Conservation (phyloP, 2,888 invertebrate species). For the Xanthorhoe designata region DNA sequence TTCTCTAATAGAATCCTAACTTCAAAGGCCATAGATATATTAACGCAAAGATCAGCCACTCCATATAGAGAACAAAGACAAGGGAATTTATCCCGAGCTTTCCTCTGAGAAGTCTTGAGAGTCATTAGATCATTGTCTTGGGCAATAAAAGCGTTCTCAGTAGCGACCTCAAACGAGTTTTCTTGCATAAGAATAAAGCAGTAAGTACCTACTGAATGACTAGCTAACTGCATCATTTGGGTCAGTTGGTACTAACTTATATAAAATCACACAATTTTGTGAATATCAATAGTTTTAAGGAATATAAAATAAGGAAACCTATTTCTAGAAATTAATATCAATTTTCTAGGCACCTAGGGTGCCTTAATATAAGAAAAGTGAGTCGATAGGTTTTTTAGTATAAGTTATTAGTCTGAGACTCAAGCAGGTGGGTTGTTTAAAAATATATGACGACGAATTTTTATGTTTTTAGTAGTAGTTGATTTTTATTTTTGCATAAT, state of each 20-base stretch:
- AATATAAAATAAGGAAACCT: background rate
- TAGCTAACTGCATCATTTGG: constrained; percentile 7
- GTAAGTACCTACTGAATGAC: constrained; percentile 4
- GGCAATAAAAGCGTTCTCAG: constrained; percentile 68
- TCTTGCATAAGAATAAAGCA: constrained; percentile 43
- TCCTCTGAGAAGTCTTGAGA: constrained; percentile 56
- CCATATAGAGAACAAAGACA: constrained; percentile 32
- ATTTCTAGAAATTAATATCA: background rate
- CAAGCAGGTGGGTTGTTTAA: background rate
- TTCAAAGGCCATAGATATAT: constrained; percentile 38
- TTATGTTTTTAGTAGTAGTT: background rate
- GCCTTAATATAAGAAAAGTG: no score
- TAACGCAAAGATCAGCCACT: constrained; percentile 32
- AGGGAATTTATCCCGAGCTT: constrained; percentile 25
- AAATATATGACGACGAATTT: background rate
- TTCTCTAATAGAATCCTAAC: constrained; percentile 29
- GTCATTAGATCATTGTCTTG: constrained; percentile 70
- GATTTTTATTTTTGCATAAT: background rate
- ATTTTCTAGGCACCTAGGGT: no score
- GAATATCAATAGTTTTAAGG: no score
- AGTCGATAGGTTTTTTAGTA: no score
- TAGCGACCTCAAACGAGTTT: constrained; percentile 69
- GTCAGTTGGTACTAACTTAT: background rate
- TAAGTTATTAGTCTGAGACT: no score
- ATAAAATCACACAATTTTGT: background rate